Evolutionary conservation across 2,888 invertebrate genomes (phyloP), one percentile per base, ranked within the genome.

Genomic region (Endotricha flammealis): DNA sequence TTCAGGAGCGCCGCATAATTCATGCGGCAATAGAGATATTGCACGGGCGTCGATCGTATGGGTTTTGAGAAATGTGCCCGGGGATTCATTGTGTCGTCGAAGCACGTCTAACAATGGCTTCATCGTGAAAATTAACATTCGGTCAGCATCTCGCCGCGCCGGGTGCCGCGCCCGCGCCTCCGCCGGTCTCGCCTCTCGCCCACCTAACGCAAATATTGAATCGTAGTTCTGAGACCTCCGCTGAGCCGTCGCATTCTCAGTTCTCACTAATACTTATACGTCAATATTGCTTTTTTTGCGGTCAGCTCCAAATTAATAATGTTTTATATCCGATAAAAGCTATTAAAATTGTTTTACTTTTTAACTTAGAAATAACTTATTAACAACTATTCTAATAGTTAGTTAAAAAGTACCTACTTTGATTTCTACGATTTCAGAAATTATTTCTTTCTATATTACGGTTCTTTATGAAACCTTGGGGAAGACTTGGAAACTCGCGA

Each of bases 41-140:
- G 74, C 70, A 61, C 62, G 57, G 62, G 57, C 62, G 58, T 64
- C 61, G 59, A 63, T 57, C 60, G 60, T 64, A 71, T 71, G 57
- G 57, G 58, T 81, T 81, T 77, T 64, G 62, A 76, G 78, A 80
- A 82, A 68, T 73, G 64, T 64, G 55, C 58, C 56, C 59, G 48
- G 49, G 48, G 62, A 63, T 60, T 82, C 74, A 69, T 81, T 80
- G 68, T 50, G 65, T 46, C 57, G 58, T 49, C 78, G 55, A 45
- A 51, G 66, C 82, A 81, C 83, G 82, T 82, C 56, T 70, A 51
- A 56, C 64, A 61, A 83, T 82, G 79, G 75, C 80, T 80, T 76
- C 78, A 81, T 82, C 71, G 81, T 74, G 69, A 57, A 77, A 75
- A 83, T 83, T 81, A 80, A 80, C 73, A 83, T 83, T 80, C 82